Evolutionary conservation across 2,797 vertebrate genomes (phyloP), one percentile per base, ranked within the genome.

Genomic region (Aeoliscus strigatus): DNA sequence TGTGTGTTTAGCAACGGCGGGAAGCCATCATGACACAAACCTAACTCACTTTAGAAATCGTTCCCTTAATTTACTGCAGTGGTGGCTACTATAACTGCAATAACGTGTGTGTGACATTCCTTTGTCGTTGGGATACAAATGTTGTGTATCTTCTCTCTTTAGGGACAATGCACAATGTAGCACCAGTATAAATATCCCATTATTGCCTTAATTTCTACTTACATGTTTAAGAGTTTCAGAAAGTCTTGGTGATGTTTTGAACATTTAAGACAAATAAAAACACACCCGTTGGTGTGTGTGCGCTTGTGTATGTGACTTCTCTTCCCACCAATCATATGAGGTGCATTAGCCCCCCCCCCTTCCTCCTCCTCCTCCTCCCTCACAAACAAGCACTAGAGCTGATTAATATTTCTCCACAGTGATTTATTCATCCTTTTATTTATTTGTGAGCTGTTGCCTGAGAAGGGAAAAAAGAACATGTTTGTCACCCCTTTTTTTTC

Each of bases 341-440:
- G 41, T 14, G 15, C 41, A 27, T 38, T 38, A 30, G 47, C 41
- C 43, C 14, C 53, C 55, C n/a, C n/a, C n/a, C n/a, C n/a, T n/a
- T n/a, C n/a, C n/a, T n/a, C n/a, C n/a, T 35, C 56, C 16, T n/a
- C 21, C 40, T 4, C 30, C 60, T 60, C 54, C 44, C 45, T 60
- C 32, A 17, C 56, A 63, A 48, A 75, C 39, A 35, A 64, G 56
- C 59, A 28, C 26, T 48, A 70, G 59, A 63, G 58, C 64, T 80
- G 70, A 81, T 85, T 81, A 79, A 76, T 81, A 74, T 75, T 76
- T 67, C 53, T 74, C 52, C 14, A 41, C 46, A 31, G 47, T 60
- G 66, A 76, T 79, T 75, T 72, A 74, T 61, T 75, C 45, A 57
- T 67, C 77, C 33, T 47, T 75, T 77, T 69, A 65, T 70, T 80